Evolutionary conservation across 2,888 invertebrate genomes (phyloP).

Genomic region (Drosophila nigricruria): DNA sequence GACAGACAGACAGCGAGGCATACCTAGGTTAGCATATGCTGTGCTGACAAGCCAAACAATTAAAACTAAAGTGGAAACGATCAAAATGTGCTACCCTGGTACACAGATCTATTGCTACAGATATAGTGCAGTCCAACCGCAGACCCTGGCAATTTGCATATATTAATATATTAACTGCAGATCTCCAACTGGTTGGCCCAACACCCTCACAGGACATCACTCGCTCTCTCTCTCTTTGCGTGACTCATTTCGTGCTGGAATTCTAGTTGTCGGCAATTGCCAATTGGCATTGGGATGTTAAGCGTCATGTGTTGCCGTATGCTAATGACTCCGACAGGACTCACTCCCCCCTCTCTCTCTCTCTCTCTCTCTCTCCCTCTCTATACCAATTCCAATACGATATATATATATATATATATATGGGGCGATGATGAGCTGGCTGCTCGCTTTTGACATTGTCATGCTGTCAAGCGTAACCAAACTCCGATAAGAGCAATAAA

Average conservation of each 20-base stretch:
- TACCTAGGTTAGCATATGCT: constrained; percentile 40
- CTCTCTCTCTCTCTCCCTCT: neutral
- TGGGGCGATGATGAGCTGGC: constrained; percentile 36
- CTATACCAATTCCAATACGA: constrained; percentile 50
- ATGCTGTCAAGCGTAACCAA: constrained; percentile 82
- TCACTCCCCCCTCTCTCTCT: neutral
- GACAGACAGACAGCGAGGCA: neutral
- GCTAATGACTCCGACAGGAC: constrained; percentile 69
- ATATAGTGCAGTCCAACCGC: constrained; percentile 51
- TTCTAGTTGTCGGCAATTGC: constrained; percentile 47
- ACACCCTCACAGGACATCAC: constrained; percentile 53
- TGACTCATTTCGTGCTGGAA: constrained; percentile 69
- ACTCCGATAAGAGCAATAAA: constrained; percentile 84
- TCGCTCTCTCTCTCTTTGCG: constrained; percentile 27
- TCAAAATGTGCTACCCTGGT: constrained; percentile 77
- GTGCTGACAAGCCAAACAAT: constrained; percentile 81
- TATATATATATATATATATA: constrained; percentile 10
- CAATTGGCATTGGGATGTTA: constrained; percentile 64
- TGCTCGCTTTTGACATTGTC: constrained; percentile 68
- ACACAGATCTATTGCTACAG: constrained; percentile 61
- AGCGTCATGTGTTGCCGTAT: constrained; percentile 68
- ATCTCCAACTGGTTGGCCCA: constrained; percentile 41
- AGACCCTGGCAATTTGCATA: constrained; percentile 81
- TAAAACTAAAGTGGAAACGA: constrained; percentile 84
- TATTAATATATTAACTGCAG: constrained; percentile 72